Evolutionary conservation across 2,113 vertebrate genomes (phyloP), one percentile per base, ranked within the genome.

Genomic region (Columba livia): DNA sequence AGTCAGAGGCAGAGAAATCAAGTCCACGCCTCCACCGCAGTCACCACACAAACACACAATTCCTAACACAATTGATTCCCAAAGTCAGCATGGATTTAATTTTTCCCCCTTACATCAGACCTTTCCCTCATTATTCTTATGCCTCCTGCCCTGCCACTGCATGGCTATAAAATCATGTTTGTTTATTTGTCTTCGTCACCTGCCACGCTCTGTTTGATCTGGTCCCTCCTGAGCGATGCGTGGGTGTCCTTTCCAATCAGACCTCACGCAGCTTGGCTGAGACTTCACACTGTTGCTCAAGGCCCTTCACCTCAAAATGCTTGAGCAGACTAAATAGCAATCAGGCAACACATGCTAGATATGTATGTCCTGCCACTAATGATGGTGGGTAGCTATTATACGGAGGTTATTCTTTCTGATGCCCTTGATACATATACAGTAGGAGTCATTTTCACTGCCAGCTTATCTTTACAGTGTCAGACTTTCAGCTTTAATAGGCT

Each of bases 391-490:
- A 84, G 88, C 90, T 90, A 57, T 86, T 93, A 32, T 69, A 61
- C 15, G 42, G 83, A 90, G 79, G 70, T 77, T 79, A 81, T 81
- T 90, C 90, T 89, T 89, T 79, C 92, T 73, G 94, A 97, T 96
- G 95, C 95, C 90, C 92, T 94, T 93, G 94, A 90, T 96, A 87
- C 77, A 70, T 84, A 61, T n/a, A 89, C 5, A 19, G 88, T 90
- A 90, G 83, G 86, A 96, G 93, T 92, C 90, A 96, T 96, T 97
- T 97, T 95, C 88, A 90, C 92, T 95, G 69, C 83, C 70, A 94
- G 93, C 93, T 95, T 97, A 96, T 97, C 96, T 96, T 84, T 90
- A 87, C 88, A 79, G 66, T 96, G 96, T 94, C 96, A 97, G 96
- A 85, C 90, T 94, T 90, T 47, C 90, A 93, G 94, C 83, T 92